phyloP scores from a whole-genome alignment of 2,113 vertebrate species.

The Dipodomys stephensi region DNA sequence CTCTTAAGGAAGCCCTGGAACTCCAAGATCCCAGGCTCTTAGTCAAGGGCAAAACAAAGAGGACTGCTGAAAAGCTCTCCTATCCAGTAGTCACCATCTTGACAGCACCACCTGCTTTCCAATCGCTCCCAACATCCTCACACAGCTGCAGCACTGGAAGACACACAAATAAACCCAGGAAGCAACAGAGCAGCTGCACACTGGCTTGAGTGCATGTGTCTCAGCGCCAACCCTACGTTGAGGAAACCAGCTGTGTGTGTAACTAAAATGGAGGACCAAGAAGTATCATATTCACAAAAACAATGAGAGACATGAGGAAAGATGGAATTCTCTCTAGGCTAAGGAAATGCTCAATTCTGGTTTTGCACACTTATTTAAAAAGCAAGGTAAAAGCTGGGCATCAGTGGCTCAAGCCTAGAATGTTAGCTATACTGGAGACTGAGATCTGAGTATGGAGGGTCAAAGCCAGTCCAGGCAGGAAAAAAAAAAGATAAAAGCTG shows the following conservation, averaged over 20 bases:
- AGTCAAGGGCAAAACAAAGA: constrained; percentile 28
- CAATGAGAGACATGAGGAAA: not conserved
- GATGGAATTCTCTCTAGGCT: not conserved
- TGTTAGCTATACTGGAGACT: too few species aligned
- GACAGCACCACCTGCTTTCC: constrained; percentile 20
- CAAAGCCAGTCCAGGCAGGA: too few species aligned
- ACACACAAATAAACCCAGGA: not conserved
- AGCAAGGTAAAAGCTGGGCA: not conserved
- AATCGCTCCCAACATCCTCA: not conserved
- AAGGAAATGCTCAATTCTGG: not conserved
- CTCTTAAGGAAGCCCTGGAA: not conserved
- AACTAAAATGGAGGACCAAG: not conserved
- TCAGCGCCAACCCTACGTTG: not conserved
- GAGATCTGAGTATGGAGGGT: too few species aligned
- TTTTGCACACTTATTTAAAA: constrained; percentile 38
- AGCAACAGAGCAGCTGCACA: not conserved
- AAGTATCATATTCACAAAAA: not conserved
- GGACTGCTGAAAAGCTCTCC: not conserved
- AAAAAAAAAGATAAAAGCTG: too few species aligned
- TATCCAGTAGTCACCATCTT: not conserved
- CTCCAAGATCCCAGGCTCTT: not conserved
- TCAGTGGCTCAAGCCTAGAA: too few species aligned
- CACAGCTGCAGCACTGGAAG: not conserved
- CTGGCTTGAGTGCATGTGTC: not conserved
- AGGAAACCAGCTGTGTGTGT: not conserved